Evolutionary conservation across 2,113 vertebrate genomes (phyloP), one percentile per base, ranked within the genome.

Genomic region (Patagioenas fasciata): DNA sequence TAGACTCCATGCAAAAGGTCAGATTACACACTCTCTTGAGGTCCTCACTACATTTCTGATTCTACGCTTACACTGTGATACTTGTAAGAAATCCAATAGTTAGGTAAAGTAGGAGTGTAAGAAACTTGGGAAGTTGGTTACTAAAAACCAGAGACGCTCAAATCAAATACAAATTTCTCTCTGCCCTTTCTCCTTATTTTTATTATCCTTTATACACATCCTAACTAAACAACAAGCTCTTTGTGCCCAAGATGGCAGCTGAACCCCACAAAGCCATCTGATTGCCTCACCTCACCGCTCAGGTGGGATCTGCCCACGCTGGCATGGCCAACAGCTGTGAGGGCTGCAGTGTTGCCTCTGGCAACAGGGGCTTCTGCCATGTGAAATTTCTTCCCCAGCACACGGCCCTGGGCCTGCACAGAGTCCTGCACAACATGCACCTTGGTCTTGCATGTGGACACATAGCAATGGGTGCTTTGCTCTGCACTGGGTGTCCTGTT

Each of bases 1-100:
- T 48, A 70, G 51, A 38, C 66, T 93, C 91, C 67, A 78, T 86
- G 83, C 51, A 88, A 91, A 94, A 93, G 86, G 86, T 95, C 86
- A 92, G 94, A 89, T 94, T 71, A 91, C 88, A 77, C 38, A 34
- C n/a, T 60, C 77, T 95, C 83, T 17, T 9, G 89, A 88, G 86
- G 60, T 86, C 83, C 80, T 88, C 13, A 0, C 60, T 40, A 3
- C 29, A 34, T 66, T 84, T 88, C 56, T 58, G 29, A 83, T 66
- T 84, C 70, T 34, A 36, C 10, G 36, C 50, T 94, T n/a, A 23
- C 8, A 58, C 79, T 73, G 74, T 28, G 81, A 77, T 2, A 38
- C 60, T 67, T 47, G 21, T 74, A 58, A 83, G 79, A 95, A 94
- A 91, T 91, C 70, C 42, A 77, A 58, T 26, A 66, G 29, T 54